Evolutionary conservation across 2,888 invertebrate genomes (phyloP).

Genomic region (Callinectes sapidus): DNA sequence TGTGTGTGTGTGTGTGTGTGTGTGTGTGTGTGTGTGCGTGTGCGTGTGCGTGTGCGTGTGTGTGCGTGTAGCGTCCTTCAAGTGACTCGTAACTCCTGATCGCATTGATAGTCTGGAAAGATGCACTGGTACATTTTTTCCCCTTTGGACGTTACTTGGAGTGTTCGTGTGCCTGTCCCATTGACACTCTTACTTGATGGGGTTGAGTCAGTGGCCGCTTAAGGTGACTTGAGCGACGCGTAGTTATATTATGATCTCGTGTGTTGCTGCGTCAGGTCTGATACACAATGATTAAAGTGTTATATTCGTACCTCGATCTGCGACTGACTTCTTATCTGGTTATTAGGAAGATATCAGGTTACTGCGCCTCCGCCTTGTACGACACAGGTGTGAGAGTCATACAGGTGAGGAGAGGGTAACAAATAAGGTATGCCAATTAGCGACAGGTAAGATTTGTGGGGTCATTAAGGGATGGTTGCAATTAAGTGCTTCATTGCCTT

Average conservation of each 20-base stretch:
- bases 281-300: background rate
- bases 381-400: background rate
- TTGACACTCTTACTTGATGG: background rate
- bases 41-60: background rate
- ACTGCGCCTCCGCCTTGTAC: background rate
- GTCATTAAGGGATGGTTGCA: too few relatives aligned
- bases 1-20: conserved; percentile 1
- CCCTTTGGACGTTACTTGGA: background rate
- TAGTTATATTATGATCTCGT: background rate
- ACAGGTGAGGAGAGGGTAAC: background rate
- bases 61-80: background rate
- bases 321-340: background rate
- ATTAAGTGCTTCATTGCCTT: too few relatives aligned
- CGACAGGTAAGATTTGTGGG: too few relatives aligned
- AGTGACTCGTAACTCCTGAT: background rate
- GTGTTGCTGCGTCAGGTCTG: background rate
- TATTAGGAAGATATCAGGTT: background rate
- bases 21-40: background rate
- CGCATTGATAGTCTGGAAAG: too few relatives aligned
- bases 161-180: background rate
- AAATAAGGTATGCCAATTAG: background rate
- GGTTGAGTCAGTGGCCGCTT: background rate
- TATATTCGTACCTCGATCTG: background rate
- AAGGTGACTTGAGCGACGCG: background rate
- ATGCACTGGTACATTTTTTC: too few relatives aligned